These are phyloP conservation scores for Drosophila asahinai DNA, from an alignment of 1,140 invertebrate species.

Conservation along the genomic window DNA sequence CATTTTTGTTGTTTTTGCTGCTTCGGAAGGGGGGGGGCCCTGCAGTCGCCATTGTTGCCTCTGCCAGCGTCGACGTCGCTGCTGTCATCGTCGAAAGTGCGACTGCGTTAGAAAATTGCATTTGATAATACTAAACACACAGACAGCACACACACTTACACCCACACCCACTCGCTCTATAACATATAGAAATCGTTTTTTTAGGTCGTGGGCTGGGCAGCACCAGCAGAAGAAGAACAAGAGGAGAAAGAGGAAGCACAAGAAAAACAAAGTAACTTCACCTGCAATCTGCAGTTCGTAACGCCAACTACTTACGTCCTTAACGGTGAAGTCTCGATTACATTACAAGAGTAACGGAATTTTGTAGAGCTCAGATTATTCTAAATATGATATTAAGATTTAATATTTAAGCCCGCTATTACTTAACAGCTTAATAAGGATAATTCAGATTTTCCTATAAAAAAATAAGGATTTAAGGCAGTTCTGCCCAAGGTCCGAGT, in stretches of 20 bases:
- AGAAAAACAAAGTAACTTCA: conserved; percentile 38
- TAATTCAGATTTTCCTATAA: too few relatives aligned
- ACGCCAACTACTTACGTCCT: conserved; percentile 17
- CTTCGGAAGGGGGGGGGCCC: conserved; percentile 2
- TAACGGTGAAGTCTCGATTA: conserved; percentile 4
- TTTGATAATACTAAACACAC: conserved; percentile 72
- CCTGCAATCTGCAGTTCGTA: conserved; percentile 15
- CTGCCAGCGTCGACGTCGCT: conserved; percentile 24
- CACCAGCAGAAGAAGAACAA: neutral
- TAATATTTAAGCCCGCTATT: too few relatives aligned
- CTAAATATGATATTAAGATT: neutral
- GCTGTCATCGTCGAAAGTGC: conserved; percentile 79
- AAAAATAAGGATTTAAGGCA: too few relatives aligned
- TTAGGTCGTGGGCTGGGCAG: conserved; percentile 63
- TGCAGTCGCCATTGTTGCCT: conserved; percentile 28
- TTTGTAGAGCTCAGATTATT: neutral
- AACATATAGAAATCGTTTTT: conserved; percentile 62
- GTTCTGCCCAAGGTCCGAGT: too few relatives aligned
- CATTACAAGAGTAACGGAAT: neutral
- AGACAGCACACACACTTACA: conserved; percentile 36
- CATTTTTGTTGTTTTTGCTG: conserved; percentile 34
- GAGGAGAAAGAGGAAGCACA: conserved; percentile 2
- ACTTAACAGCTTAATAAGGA: neutral
- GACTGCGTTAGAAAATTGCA: conserved; percentile 84
- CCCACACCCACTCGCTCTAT: conserved; percentile 13